Evolutionary conservation across 2,797 vertebrate species (phyloP), one percentile per base, ranked within the genome.

Genomic region (Philypnodon macrostomus): DNA sequence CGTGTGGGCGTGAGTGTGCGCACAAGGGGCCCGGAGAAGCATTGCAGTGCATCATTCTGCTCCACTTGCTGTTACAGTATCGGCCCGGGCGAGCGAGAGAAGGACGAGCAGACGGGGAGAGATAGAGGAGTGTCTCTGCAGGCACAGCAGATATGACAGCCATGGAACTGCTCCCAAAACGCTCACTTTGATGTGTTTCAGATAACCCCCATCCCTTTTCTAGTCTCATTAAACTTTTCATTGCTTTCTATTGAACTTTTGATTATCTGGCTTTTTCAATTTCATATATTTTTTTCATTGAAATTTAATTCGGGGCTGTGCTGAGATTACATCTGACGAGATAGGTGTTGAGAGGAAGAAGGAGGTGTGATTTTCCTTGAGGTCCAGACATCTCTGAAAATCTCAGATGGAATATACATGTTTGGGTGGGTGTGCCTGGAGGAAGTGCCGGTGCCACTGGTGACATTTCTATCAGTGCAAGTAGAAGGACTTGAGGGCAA

Each of bases 11-110:
- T 33, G 49, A 45, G 58, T 5, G 48, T 34, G 59, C 65, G 63
- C 42, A 63, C 39, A 23, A 29, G 57, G 47, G 63, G 72, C 66
- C 53, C 40, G 61, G 57, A 55, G 78, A 77, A 56, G 51, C 70
- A 75, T 75, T 81, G 83, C 75, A 75, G 79, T 80, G 75, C 78
- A 90, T 89, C 86, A 90, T 89, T 90, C 86, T 87, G 89, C 87
- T 87, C 86, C 83, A 89, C 84, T 89, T 89, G 84, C 70, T 77
- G 65, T 74, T n/a, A 79, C 79, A 76, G 68, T 72, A 73, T 59
- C 72, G 42, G 67, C 40, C 29, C 47, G 56, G 70, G 68, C 69
- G 55, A 49, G 60, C 57, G 54, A 67, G 49, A 44, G 54, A 45
- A 45, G 15, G 17, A 12, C 16, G 11, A 16, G 41, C 16, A 31